phyloP scores from a whole-genome alignment of 2,888 invertebrate genomes.

The Tridacna crocea region DNA sequence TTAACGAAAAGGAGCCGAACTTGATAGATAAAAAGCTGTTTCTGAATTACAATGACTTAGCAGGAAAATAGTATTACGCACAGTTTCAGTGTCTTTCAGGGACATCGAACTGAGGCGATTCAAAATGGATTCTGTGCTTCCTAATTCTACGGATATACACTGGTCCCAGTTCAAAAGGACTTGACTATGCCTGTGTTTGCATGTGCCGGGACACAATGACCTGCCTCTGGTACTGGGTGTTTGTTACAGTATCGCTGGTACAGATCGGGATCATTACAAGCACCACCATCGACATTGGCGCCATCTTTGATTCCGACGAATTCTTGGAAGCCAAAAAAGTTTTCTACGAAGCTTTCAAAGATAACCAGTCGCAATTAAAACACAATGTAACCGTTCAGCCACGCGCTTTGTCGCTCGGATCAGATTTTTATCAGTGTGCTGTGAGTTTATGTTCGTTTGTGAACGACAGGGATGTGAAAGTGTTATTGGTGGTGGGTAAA shows the following conservation, averaged over 20 bases:
- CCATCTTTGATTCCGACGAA: slow-evolving; percentile 71
- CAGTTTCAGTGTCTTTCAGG: too few species aligned
- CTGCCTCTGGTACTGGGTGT: slow-evolving; percentile 29
- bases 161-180: neutral
- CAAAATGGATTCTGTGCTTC: too few species aligned
- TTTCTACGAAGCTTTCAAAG: slow-evolving; percentile 66
- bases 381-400: slow-evolving; percentile 62
- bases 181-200: slow-evolving; percentile 6
- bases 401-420: slow-evolving; percentile 52
- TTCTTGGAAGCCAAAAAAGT: slow-evolving; percentile 66
- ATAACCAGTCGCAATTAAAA: slow-evolving; percentile 53
- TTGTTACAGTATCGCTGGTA: slow-evolving; percentile 44
- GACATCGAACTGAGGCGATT: too few species aligned
- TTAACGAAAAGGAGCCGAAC: too few species aligned
- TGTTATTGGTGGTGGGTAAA: slow-evolving; percentile 72
- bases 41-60: too few species aligned
- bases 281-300: slow-evolving; percentile 69
- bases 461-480: slow-evolving; percentile 63
- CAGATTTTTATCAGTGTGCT: slow-evolving; percentile 65
- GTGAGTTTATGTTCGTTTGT: slow-evolving; percentile 68
- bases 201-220: slow-evolving; percentile 33
- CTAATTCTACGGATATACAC: neutral
- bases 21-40: too few species aligned
- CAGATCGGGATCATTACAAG: slow-evolving; percentile 46
- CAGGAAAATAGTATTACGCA: too few species aligned